Evolutionary conservation across 1,140 invertebrate genomes (phyloP), one percentile per base, ranked within the genome.

Genomic region (Drosophila sechellia): DNA sequence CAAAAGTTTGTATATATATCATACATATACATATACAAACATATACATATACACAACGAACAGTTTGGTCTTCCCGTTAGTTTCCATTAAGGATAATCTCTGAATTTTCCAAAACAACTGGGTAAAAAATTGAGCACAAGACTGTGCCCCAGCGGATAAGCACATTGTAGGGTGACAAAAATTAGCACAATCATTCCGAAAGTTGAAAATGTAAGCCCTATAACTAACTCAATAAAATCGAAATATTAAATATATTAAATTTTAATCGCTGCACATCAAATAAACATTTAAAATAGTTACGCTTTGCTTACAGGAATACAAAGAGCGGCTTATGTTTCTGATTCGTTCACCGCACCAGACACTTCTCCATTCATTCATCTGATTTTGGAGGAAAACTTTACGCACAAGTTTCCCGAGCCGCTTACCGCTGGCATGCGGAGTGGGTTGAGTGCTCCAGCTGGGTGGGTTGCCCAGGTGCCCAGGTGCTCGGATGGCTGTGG

Each of bases 381-480:
- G 11, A n/a, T 34, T 22, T 40, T 34, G 56, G 40, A 37, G 25
- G 50, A 42, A 68, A 68, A 68, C 58, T 45, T 39, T 40, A 70
- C 17, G 52, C 37, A 56, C 63, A 71, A 71, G 49, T 68, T 68
- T 60, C 20, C 43, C 42, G 31, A 63, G 40, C 40, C 39, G 52
- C 39, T 56, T 57, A 50, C 17, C 20, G 5, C 20, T n/a, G 31
- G 11, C 50, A 11, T 39, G 34, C 53, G 37, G 37, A 34, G 12
- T 40, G 15, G 39, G 27, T 25, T 27, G n/a, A n/a, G n/a, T n/a
- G n/a, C n/a, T n/a, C n/a, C n/a, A n/a, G n/a, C n/a, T n/a, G n/a
- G n/a, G n/a, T n/a, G n/a, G n/a, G n/a, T n/a, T n/a, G 20, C 20
- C 2, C 20, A 20, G 27, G 13, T 17, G 43, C 17, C 13, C 43